A percentile compares a stretch with the other conserved stretches of the same genome.
Evolutionary conservation across 2,113 vertebrate genomes (phyloP).

Genomic region (Crocuta crocuta): DNA sequence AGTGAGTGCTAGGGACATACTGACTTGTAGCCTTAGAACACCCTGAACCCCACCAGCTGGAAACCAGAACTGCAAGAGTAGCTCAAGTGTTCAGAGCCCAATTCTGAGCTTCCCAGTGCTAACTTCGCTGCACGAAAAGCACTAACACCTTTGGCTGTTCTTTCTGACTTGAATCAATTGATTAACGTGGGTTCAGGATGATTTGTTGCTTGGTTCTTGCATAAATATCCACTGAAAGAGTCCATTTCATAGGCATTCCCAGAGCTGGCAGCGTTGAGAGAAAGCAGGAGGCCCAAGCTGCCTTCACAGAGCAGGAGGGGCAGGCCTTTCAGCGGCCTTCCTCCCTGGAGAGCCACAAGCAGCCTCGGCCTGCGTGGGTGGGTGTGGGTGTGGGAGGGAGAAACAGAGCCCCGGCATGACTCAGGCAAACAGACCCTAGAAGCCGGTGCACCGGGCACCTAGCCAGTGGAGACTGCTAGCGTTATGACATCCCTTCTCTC

Average conservation of each 20-base stretch:
- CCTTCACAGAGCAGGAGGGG: background rate
- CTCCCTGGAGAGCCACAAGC: background rate
- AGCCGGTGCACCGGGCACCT: background rate
- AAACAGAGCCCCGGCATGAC: background rate
- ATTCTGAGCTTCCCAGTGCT: background rate
- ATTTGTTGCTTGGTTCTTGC: background rate
- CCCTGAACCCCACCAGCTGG: background rate
- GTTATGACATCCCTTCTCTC: background rate
- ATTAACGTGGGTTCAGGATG: background rate
- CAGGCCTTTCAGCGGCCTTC: background rate
- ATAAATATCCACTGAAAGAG: background rate
- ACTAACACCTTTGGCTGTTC: background rate
- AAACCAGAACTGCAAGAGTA: background rate
- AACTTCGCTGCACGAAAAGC: background rate
- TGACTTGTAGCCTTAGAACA: background rate
- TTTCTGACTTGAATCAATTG: conserved; percentile 29
- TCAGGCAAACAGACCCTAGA: background rate
- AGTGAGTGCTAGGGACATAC: background rate
- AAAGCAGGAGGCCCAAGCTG: background rate
- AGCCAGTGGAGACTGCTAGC: background rate
- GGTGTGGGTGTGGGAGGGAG: background rate
- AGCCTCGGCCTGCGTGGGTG: background rate
- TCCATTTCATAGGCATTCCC: background rate
- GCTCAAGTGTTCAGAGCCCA: background rate
- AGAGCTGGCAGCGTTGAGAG: background rate